These are phyloP conservation scores for Hypsopygia costalis DNA, from an alignment of 2,888 invertebrate genomes.

Conservation along the genomic window DNA sequence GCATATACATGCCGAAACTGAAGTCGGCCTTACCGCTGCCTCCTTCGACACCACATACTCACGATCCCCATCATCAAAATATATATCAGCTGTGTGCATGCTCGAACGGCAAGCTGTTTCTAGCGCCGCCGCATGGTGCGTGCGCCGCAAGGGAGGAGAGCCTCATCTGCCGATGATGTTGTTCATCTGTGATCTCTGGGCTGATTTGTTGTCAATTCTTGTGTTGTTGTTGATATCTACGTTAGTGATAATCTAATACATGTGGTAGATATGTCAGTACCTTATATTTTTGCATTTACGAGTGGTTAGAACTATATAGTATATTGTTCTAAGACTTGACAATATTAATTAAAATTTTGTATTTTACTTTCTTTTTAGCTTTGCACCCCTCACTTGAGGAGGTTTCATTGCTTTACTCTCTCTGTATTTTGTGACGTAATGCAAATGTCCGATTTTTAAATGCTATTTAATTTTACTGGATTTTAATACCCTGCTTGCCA, in stretches of 20 bases:
- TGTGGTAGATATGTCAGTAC: constrained; percentile 3
- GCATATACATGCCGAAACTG: constrained; percentile 83
- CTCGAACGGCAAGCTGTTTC: constrained; percentile 92
- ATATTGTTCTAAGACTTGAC: background rate
- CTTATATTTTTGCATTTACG: background rate
- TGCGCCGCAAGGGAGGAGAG: constrained; percentile 83
- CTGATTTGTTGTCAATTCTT: constrained; percentile 17
- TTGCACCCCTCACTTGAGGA: too few relatives aligned
- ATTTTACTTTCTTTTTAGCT: too few relatives aligned
- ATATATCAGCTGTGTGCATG: constrained; percentile 96
- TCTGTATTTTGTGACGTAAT: too few relatives aligned
- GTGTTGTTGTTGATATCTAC: background rate
- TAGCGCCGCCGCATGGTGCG: constrained; percentile 90
- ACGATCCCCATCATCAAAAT: constrained; percentile 81
- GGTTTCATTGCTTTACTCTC: too few relatives aligned
- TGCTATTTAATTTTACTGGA: too few relatives aligned
- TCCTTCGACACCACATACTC: constrained; percentile 67
- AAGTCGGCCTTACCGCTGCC: constrained; percentile 81
- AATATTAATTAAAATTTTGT: background rate
- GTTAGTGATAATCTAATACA: background rate
- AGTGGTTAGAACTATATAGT: background rate
- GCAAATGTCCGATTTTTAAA: too few relatives aligned
- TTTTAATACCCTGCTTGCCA: too few relatives aligned
- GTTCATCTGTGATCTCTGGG: constrained; percentile 19
- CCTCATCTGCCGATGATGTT: constrained; percentile 75